A percentile compares a stretch with the other conserved stretches of the same genome.
Conservation (phyloP, 2,113 vertebrate species). For the Protobothrops flavoviridis region DNA sequence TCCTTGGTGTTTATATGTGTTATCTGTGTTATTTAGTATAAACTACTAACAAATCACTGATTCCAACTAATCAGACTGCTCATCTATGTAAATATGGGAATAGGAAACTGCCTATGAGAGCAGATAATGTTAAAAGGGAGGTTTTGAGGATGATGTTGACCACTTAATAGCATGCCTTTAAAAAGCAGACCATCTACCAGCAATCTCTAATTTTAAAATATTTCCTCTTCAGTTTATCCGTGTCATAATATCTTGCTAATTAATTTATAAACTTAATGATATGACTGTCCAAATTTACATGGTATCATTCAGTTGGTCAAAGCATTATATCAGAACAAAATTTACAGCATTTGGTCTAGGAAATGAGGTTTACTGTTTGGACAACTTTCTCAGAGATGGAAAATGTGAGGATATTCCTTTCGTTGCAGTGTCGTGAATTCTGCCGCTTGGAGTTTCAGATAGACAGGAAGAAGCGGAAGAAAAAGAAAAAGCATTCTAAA, state of each 20-base stretch:
- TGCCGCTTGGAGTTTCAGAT: slow-evolving; percentile 58
- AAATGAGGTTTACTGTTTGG: slow-evolving; percentile 5
- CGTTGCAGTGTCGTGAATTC: slow-evolving; percentile 58
- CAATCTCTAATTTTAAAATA: neutral
- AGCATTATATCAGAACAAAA: neutral
- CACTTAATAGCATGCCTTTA: neutral
- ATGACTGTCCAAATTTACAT: neutral
- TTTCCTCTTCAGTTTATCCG: neutral
- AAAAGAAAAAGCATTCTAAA: slow-evolving; percentile 33
- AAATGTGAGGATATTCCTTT: neutral
- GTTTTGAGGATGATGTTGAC: neutral
- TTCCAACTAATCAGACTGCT: too few species aligned
- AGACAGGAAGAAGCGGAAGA: slow-evolving; percentile 29
- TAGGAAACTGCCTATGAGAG: neutral
- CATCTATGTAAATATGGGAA: neutral
- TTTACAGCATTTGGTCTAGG: neutral
- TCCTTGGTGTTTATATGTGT: neutral
- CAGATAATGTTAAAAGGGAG: neutral
- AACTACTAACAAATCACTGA: neutral
- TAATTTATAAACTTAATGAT: neutral
- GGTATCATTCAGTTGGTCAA: neutral
- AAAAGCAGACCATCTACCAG: neutral
- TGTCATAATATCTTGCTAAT: neutral
- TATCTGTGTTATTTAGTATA: neutral
- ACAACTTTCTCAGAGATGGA: neutral